Evolutionary conservation across 1,140 invertebrate species (phyloP).

Genomic region (Lucilia cuprina): DNA sequence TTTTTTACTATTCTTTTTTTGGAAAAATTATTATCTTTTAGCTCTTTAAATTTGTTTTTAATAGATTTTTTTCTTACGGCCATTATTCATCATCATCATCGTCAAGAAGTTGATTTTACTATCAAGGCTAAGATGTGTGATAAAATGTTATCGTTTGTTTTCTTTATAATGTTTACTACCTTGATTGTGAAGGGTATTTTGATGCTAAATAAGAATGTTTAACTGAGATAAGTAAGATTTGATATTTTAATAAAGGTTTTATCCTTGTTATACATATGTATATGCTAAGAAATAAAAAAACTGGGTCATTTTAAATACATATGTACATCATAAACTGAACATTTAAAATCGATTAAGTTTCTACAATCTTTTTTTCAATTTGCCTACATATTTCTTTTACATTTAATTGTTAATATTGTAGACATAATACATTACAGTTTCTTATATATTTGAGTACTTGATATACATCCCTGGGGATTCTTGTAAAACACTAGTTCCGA

Average conservation of each 20-base stretch:
- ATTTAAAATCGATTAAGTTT: too few relatives aligned
- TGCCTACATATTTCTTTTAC: too few relatives aligned
- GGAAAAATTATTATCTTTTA: not conserved
- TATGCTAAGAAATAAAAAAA: too few relatives aligned
- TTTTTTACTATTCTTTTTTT: not conserved
- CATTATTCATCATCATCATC: not conserved
- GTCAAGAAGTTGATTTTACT: not conserved
- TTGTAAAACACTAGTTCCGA: too few relatives aligned
- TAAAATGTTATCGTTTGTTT: not conserved
- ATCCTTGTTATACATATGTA: not conserved
- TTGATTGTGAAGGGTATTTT: not conserved
- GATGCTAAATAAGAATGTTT: not conserved
- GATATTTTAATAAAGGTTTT: not conserved
- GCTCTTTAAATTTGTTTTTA: not conserved
- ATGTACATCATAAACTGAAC: too few relatives aligned
- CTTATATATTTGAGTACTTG: too few relatives aligned
- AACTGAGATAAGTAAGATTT: not conserved
- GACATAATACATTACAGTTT: too few relatives aligned
- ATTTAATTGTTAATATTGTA: too few relatives aligned
- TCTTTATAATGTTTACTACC: not conserved
- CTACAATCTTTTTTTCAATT: too few relatives aligned
- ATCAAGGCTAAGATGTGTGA: constrained; percentile 3
- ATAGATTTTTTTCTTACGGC: not conserved
- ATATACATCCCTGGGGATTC: too few relatives aligned
- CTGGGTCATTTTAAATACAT: too few relatives aligned